phyloP scores from a whole-genome alignment of 1,140 invertebrate species.

The Tetramorium alpestre region DNA sequence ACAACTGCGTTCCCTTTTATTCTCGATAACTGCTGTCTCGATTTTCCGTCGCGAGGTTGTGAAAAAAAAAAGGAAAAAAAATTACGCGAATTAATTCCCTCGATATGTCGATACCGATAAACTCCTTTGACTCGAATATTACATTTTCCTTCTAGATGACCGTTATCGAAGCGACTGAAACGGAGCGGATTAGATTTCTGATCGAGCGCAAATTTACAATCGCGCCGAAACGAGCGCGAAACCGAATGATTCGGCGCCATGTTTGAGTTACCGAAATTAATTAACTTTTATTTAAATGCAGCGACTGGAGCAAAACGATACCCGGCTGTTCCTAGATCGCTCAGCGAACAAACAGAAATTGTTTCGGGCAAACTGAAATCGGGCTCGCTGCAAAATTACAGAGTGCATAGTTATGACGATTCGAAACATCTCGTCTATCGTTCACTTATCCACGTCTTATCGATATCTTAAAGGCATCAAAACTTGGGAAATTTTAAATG shows the following conservation, averaged over 20 bases:
- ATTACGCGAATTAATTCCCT: background rate
- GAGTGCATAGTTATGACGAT: background rate
- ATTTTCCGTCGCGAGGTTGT: background rate
- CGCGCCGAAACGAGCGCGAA: background rate
- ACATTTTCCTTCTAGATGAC: background rate
- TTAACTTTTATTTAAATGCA: constrained; percentile 9
- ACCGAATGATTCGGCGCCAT: background rate
- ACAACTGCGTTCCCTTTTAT: background rate
- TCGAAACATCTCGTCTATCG: background rate
- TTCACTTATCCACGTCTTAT: background rate
- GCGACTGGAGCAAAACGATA: background rate
- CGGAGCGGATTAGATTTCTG: background rate
- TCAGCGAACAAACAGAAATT: background rate
- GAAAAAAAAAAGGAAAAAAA: background rate
- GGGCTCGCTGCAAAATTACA: background rate
- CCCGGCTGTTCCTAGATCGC: background rate
- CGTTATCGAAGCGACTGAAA: background rate
- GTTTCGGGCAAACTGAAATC: background rate
- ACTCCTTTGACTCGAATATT: background rate
- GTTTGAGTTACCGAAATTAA: constrained; percentile 11
- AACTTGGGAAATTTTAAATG: background rate
- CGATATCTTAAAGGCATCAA: too few relatives aligned
- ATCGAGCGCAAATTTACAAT: constrained; percentile 24
- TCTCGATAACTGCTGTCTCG: background rate
- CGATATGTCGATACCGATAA: background rate